Base-by-base conservation (phyloP, 2,888 invertebrate genomes). In the Arctia plantaginis region DNA sequence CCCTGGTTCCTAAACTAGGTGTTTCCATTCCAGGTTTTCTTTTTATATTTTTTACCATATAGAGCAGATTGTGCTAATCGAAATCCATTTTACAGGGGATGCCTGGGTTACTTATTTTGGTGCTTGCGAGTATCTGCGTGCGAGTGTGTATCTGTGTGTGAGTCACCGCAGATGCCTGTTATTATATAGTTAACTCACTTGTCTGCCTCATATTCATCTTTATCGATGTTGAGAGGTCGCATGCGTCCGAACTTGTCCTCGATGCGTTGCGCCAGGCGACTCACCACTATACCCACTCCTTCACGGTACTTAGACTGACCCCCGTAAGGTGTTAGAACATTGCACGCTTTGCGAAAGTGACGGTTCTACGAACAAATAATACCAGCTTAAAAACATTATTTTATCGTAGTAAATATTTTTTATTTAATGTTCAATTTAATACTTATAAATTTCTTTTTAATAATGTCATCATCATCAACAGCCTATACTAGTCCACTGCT, bases 201-300 rank as follows among this genome's bases (percentile, higher is more conserved):
- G 81, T 97, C 96, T 73, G 95, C 96, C 39, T 97, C 97, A 89
- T 97, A 98, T n/a, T 97, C 96, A 75, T 96, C 96, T 81, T 96
- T 96, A 73, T 97, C 97, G 79, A 97, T 96, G 81, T 97, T 96
- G 76, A 97, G 94, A 1, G 98, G 97, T 62, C 94, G 94, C 85
- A 97, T 91, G 67, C 98, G 96, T 1, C 98, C 98, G 90, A 97
- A 97, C 87, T 97, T 97, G 88, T 97, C 96, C 91, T 98, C 98
- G 85, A 98, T 97, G 77, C 97, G 97, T 90, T 97, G 96, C 73
- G 97, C 96, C 79, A 97, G 88, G 0, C 94, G 91, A 86, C 91
- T 92, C 81, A 95, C 85, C 44, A 93, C 85, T 64, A 93, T 82
- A 80, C 96, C 90, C 76, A 96, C 96, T 76, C 96, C 96, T 73